Evolutionary conservation across 2,113 vertebrate species (phyloP), one percentile per base, ranked within the genome.

Genomic region (Crotalus viridis): DNA sequence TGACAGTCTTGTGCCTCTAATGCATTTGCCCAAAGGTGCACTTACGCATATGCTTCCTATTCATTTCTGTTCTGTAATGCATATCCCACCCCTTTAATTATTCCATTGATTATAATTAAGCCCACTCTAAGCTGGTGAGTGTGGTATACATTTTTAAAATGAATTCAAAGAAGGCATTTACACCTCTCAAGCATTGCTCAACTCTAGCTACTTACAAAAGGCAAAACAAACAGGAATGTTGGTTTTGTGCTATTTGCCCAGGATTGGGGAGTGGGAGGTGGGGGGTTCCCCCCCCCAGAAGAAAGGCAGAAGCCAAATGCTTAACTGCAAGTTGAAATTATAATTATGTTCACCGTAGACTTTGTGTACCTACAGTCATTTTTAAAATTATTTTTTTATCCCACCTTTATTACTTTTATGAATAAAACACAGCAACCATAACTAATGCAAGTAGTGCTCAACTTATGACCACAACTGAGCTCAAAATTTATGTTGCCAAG

Each of bases 31-130:
- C 96, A 97, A 95, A 97, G 96, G 95, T 96, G 92, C 94, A 94
- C 92, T 96, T 96, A 93, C 94, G 92, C 96, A 94, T 97, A 96
- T 96, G 96, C 95, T 97, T 96, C 95, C 95, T 95, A 94, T 97
- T 97, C 94, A 96, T 97, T 97, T 97, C 95, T 95, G 94, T 94
- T 96, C 95, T 96, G 93, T 95, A 93, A 93, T 96, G 96, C 95
- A 93, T 93, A 95, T 95, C 97, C 95, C 88, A 59, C 94, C 94
- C 94, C 93, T 92, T 94, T 97, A 97, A 97, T 97, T 97, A 96
- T 96, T 96, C 95, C 94, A 95, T 55, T 96, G 97, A 97, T 96
- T 97, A 94, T 95, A 96, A 97, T 97, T 97, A 97, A 95, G 94
- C 90, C 95, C 94, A 61, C 87, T 95, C 93, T 96, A 97, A 96